A percentile compares a stretch with the other conserved stretches of the same genome.
Evolutionary conservation across 2,113 vertebrate genomes (phyloP).

Genomic region (Petromus typicus): DNA sequence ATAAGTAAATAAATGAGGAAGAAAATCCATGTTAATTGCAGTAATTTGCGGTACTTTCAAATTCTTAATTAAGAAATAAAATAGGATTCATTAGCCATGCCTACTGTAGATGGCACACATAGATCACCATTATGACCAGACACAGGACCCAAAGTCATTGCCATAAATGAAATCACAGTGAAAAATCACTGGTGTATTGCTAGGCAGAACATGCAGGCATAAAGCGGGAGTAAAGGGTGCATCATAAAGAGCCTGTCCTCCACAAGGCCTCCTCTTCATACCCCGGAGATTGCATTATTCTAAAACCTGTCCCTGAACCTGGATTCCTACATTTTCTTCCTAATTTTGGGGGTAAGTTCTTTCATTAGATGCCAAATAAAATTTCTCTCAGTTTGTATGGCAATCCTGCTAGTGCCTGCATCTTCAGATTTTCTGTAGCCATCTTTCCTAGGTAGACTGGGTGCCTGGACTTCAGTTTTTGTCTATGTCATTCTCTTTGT

Average conservation of each 20-base stretch:
- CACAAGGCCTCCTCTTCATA: neutral
- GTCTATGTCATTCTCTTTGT: neutral
- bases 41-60: slow-evolving; percentile 80
- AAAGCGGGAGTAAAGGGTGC: neutral
- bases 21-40: slow-evolving; percentile 83
- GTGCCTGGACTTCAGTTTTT: neutral
- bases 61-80: slow-evolving; percentile 85
- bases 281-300: neutral
- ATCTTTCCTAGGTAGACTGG: neutral
- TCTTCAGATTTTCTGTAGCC: neutral
- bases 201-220: neutral
- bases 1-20: slow-evolving; percentile 83
- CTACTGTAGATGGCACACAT: slow-evolving; percentile 76
- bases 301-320: neutral
- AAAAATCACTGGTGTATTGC: slow-evolving; percentile 4
- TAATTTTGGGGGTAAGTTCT: neutral
- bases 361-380: neutral
- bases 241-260: neutral
- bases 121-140: slow-evolving; percentile 78
- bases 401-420: neutral
- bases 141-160: slow-evolving; percentile 54
- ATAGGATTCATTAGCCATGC: slow-evolving; percentile 80
- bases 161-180: slow-evolving; percentile 64
- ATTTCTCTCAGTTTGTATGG: neutral
- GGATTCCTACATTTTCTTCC: neutral